Conservation (phyloP, 2,888 invertebrate genomes). For the Eristalinus sepulchralis region DNA sequence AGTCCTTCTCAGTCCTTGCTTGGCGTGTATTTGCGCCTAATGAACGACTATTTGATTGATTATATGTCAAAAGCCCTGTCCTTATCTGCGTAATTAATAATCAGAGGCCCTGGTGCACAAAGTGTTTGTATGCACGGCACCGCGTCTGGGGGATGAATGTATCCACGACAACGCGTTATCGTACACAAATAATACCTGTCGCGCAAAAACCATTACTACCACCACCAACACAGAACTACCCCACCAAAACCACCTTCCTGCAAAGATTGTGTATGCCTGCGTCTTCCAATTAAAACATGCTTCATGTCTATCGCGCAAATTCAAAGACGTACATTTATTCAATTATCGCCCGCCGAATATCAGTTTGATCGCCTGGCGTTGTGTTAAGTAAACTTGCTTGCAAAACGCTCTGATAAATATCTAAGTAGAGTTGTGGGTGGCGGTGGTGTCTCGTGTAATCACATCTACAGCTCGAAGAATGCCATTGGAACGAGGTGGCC, state of each 20-base stretch:
- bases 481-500: neutral
- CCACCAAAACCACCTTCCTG: neutral
- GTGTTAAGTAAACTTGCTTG: slow-evolving; percentile 43
- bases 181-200: too few relatives aligned
- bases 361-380: slow-evolving; percentile 33
- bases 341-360: slow-evolving; percentile 59
- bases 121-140: slow-evolving; percentile 6
- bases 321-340: slow-evolving; percentile 59
- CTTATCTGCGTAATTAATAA: slow-evolving; percentile 50
- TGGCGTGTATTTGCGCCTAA: neutral
- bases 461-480: slow-evolving; percentile 3
- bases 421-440: neutral
- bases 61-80: slow-evolving; percentile 36
- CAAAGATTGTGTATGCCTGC: neutral
- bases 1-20: neutral
- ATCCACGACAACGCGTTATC: too few relatives aligned
- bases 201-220: neutral
- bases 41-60: slow-evolving; percentile 49
- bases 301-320: slow-evolving; percentile 28
- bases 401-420: slow-evolving; percentile 32
- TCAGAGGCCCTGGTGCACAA: neutral
- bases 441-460: neutral
- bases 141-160: neutral
- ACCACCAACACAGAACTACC: neutral
- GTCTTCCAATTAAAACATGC: neutral